These are phyloP conservation scores for Pilophorus perplexus DNA, from an alignment of 2,888 invertebrate species.

Conservation along the genomic window DNA sequence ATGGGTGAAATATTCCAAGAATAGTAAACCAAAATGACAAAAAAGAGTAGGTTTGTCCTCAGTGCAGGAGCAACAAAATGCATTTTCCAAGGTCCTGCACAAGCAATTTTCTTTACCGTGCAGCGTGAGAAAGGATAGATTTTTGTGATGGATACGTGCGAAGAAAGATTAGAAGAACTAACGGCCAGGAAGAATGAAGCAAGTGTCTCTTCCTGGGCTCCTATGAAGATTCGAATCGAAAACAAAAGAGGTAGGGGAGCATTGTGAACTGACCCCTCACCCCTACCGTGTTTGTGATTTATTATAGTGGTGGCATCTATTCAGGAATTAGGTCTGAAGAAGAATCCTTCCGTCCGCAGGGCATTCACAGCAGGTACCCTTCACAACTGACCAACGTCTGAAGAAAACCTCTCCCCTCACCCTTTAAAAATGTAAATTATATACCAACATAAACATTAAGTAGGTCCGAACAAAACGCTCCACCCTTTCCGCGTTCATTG, in stretches of 20 bases:
- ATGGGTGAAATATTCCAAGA: too few species aligned
- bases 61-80: too few species aligned
- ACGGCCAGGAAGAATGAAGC: not conserved
- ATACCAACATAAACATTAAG: constrained; percentile 48
- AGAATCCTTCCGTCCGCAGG: constrained; percentile 3
- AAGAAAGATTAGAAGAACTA: constrained; percentile 8
- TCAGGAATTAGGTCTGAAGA: constrained; percentile 29
- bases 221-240: constrained; percentile 20
- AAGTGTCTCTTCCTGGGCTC: not conserved
- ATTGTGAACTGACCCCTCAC: constrained; percentile 36
- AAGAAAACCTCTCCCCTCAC: too few species aligned
- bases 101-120: too few species aligned
- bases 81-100: too few species aligned
- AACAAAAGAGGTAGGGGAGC: constrained; percentile 27
- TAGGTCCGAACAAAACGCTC: constrained; percentile 45
- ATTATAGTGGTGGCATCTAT: constrained; percentile 32
- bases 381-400: constrained; percentile 21
- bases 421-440: constrained; percentile 48
- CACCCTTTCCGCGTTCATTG: constrained; percentile 26
- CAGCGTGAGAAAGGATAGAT: too few species aligned
- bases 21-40: too few species aligned
- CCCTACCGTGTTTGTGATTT: constrained; percentile 40
- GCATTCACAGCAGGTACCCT: constrained; percentile 28
- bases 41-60: too few species aligned
- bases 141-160: too few species aligned